Percentiles rank a stretch among this genome's conserved stretches.
These are phyloP conservation scores for Merops nubicus DNA, from an alignment of 2,113 vertebrate species.

Conservation along the genomic window DNA sequence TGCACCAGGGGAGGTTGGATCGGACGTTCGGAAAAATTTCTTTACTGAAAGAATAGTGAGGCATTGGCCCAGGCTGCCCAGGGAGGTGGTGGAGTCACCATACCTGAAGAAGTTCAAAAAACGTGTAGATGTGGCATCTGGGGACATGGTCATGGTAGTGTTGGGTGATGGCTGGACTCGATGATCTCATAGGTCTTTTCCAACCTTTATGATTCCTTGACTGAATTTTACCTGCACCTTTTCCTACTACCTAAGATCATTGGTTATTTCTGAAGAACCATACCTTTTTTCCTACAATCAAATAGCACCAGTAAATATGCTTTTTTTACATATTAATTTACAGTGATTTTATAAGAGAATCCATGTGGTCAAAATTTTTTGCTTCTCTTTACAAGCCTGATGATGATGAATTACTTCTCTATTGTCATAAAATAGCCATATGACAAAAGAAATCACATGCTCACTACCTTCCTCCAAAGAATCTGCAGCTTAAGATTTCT, in stretches of 20 bases:
- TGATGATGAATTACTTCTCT: background rate
- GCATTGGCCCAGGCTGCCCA: too few relatives aligned
- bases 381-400: background rate
- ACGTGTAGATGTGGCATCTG: too few relatives aligned
- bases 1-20: too few relatives aligned
- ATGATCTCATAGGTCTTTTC: too few relatives aligned
- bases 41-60: too few relatives aligned
- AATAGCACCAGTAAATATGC: background rate
- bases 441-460: background rate
- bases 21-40: too few relatives aligned
- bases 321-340: background rate
- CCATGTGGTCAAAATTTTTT: background rate
- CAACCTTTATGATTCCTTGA: too few relatives aligned
- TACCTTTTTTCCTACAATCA: background rate
- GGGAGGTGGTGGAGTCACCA: too few relatives aligned
- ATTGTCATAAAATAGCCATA: background rate
- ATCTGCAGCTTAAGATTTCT: background rate
- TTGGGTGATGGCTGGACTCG: too few relatives aligned
- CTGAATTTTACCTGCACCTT: background rate
- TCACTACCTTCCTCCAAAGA: background rate
- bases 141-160: too few relatives aligned
- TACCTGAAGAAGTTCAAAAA: too few relatives aligned
- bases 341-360: background rate
- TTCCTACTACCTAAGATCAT: background rate
- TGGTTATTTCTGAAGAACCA: background rate